Percentiles rank a stretch among this genome's conserved stretches.
Conservation (phyloP, 2,113 vertebrate genomes). For the Limnothrissa miodon region DNA sequence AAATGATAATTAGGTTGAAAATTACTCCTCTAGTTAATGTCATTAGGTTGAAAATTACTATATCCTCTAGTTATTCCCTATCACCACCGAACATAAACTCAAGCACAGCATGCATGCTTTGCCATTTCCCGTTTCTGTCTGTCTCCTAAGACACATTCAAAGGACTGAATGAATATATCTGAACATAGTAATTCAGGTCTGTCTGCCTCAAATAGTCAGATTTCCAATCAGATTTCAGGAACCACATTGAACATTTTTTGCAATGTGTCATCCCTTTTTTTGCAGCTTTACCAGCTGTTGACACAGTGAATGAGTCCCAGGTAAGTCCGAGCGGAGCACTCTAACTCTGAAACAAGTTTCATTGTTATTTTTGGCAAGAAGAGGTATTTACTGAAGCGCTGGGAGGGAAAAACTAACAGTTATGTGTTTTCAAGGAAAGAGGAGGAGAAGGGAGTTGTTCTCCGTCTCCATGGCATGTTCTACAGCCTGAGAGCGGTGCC, state of each 20-base stretch:
- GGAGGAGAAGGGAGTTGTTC: slow-evolving; percentile 27
- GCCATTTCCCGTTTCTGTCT: neutral
- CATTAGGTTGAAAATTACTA: neutral
- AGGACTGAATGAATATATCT: neutral
- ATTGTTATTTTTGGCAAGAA: slow-evolving; percentile 40
- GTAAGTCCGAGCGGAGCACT: slow-evolving; percentile 14
- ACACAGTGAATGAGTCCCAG: neutral
- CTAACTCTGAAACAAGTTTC: slow-evolving; percentile 18
- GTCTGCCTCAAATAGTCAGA: neutral
- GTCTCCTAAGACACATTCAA: neutral
- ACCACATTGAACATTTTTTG: neutral
- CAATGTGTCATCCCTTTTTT: neutral
- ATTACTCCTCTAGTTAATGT: no score
- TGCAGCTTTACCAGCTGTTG: neutral
- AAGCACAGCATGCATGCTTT: neutral
- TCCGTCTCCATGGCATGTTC: slow-evolving; percentile 19
- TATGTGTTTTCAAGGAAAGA: slow-evolving; percentile 28
- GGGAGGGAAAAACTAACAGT: slow-evolving; percentile 35
- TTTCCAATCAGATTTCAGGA: neutral
- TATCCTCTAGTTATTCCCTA: neutral
- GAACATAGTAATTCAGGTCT: neutral
- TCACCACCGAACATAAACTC: neutral
- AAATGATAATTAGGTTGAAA: no score
- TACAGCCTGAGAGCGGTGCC: slow-evolving; percentile 15
- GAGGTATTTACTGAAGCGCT: slow-evolving; percentile 42